Percentiles rank a stretch among this genome's conserved stretches.
phyloP scores from a whole-genome alignment of 2,113 vertebrate genomes.

The Drymodes brunneopygia region DNA sequence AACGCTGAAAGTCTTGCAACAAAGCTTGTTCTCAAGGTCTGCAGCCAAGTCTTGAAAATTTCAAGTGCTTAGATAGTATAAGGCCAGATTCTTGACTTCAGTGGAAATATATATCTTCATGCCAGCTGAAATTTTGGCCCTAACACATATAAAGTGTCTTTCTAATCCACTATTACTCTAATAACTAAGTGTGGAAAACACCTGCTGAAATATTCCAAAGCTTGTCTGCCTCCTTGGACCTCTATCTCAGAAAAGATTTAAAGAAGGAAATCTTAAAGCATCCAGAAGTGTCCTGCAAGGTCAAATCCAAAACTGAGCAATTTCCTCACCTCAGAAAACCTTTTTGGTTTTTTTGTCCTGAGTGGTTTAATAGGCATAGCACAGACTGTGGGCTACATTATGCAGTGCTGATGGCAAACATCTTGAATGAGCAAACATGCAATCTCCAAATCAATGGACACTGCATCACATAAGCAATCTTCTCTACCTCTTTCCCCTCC shows the following conservation, averaged over 20 bases:
- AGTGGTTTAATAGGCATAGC: not conserved
- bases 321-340: not conserved
- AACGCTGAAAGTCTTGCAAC: constrained; percentile 34
- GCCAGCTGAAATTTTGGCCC: not conserved
- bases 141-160: not conserved
- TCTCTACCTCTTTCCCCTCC: not conserved
- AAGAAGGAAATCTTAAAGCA: not conserved
- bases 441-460: not conserved
- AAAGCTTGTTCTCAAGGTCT: constrained; percentile 37
- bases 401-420: not conserved
- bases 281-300: not conserved
- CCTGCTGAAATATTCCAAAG: not conserved
- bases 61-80: constrained; percentile 19
- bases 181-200: not conserved
- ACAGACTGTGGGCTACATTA: not conserved
- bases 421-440: not conserved
- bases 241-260: not conserved
- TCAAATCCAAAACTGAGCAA: not conserved
- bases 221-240: not conserved
- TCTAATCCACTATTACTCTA: not conserved
- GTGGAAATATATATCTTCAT: not conserved
- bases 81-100: constrained; percentile 19
- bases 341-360: not conserved
- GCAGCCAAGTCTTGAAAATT: constrained; percentile 34
- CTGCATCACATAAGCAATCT: not conserved